Conservation (phyloP, 1,140 invertebrate genomes). For the Drosophila insularis region DNA sequence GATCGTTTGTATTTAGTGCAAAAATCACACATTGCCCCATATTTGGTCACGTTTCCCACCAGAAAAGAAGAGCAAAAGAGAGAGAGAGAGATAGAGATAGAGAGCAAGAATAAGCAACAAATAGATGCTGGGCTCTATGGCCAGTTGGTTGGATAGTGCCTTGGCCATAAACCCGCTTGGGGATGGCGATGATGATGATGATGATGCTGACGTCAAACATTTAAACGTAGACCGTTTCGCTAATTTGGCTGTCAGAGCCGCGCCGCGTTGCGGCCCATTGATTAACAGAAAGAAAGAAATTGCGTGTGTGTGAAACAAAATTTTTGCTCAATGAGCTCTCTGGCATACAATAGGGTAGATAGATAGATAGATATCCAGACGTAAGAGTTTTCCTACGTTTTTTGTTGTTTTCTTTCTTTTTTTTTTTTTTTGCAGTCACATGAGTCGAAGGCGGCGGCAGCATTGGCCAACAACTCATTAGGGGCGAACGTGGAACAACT, state of each 20-base stretch:
- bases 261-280: conserved; percentile 38
- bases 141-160: conserved; percentile 7
- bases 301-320: conserved; percentile 35
- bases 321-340: conserved; percentile 65
- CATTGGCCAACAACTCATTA: conserved; percentile 42
- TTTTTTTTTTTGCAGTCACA: conserved; percentile 43
- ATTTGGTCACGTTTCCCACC: conserved; percentile 70
- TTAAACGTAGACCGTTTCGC: conserved; percentile 33
- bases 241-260: conserved; percentile 58
- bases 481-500: conserved; percentile 21
- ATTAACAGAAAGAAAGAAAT: conserved; percentile 47
- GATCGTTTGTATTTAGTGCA: neutral
- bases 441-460: conserved; percentile 50
- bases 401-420: conserved; percentile 11
- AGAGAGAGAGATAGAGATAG: neutral
- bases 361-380: conserved; percentile 24
- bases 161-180: conserved; percentile 23
- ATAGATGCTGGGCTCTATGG: neutral
- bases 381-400: conserved; percentile 12
- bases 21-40: conserved; percentile 43
- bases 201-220: conserved; percentile 62
- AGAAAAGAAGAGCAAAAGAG: neutral
- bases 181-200: no score
- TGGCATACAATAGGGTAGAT: conserved; percentile 17
- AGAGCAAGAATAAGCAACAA: neutral